These are phyloP conservation scores for Dromas ardeola DNA, from an alignment of 2,113 vertebrate genomes.

Conservation along the genomic window DNA sequence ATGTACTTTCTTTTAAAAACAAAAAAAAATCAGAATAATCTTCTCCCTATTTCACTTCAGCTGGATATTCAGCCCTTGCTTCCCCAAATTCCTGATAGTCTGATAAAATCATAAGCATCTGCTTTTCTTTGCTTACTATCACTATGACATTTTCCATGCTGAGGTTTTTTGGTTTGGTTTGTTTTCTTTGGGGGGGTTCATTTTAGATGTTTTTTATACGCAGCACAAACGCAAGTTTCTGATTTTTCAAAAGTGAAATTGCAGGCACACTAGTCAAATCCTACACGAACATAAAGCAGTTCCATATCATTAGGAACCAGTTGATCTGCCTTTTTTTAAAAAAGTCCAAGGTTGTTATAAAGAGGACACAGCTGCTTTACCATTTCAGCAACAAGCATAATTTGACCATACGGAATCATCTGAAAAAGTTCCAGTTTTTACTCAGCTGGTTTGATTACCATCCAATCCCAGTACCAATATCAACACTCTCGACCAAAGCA, in stretches of 20 bases:
- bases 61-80: neutral
- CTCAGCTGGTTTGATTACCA: neutral
- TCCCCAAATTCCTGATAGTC: neutral
- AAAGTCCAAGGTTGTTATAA: neutral
- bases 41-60: neutral
- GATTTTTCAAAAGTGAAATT: neutral
- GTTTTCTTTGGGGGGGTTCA: neutral
- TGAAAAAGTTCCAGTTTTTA: neutral
- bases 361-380: neutral
- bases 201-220: neutral
- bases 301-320: neutral
- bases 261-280: neutral
- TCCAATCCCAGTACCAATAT: neutral
- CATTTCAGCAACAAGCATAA: neutral
- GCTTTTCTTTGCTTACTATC: neutral
- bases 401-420: neutral
- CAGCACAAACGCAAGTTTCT: neutral
- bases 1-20: neutral
- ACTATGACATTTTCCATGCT: neutral
- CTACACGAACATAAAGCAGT: neutral
- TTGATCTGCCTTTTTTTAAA: neutral
- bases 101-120: neutral
- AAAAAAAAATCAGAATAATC: neutral
- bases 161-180: neutral
- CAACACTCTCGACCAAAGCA: neutral